Base-by-base conservation (phyloP, 2,888 invertebrate genomes). In the Dioctria linearis region DNA sequence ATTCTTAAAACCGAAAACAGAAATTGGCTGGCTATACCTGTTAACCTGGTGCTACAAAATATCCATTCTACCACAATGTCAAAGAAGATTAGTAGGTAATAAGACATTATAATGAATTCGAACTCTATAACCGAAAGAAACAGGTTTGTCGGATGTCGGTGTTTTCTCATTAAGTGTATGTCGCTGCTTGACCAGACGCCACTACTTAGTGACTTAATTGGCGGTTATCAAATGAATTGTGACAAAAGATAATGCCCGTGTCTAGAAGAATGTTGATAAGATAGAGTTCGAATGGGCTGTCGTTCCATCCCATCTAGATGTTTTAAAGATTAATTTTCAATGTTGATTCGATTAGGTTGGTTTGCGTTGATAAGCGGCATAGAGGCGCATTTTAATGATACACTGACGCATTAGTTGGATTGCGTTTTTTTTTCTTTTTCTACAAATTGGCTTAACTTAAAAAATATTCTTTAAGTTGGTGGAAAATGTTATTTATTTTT, bases 321-420 rank as follows among this genome's bases (percentile, higher is more conserved):
- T 65, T 39, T 69, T 69, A 37, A 69, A 69, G 69, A 69, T 69
- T 51, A 69, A 51, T 39, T 69, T 69, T n/a, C 69, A 69, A 69
- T 69, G 69, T 39, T 69, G 69, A 54, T 69, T 69, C 49, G 69
- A 69, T 69, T 67, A 69, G 69, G 5, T 8, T n/a, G 25, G 5
- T 25, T 67, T 39, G 3, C 5, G 51, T 9, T 37, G 69, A 69
- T 69, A 69, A 69, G 54, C 6, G 54, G 25, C 25, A 25, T 25
- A 25, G 25, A 25, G 25, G 25, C 25, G 25, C 25, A 25, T 25
- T 25, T 25, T 25, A 25, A 25, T 25, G 25, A 25, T 25, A 25
- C 25, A 25, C 25, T 25, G 25, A 25, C 25, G 25, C 25, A 25
- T 25, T 25, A 25, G 25, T 25, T 25, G 25, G 25, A 1, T 25